Conservation (phyloP, 1,140 invertebrate species). For the Euglossa dilemma region DNA sequence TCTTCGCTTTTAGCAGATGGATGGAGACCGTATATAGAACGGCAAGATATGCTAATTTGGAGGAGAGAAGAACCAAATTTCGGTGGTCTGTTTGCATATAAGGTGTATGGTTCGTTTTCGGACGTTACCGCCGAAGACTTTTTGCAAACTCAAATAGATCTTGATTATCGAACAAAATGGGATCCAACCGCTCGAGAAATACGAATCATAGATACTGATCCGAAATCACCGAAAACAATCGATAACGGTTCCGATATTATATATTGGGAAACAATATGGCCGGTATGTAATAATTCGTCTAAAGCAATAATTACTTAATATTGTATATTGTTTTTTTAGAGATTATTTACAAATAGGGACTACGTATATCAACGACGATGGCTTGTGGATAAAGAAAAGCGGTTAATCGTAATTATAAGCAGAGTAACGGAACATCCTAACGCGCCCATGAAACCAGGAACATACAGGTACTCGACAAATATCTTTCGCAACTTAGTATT, state of each 20-base stretch:
- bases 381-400: constrained; percentile 83
- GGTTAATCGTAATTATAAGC: constrained; percentile 85
- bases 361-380: constrained; percentile 92
- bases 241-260: constrained; percentile 87
- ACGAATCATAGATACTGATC: constrained; percentile 87
- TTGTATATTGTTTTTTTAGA: constrained; percentile 80
- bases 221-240: constrained; percentile 71
- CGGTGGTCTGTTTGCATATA: constrained; percentile 89
- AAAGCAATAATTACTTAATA: not conserved
- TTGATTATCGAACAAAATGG: constrained; percentile 90
- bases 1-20: constrained; percentile 78
- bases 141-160: constrained; percentile 91
- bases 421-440: constrained; percentile 85
- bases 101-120: constrained; percentile 92
- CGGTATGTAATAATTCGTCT: constrained; percentile 70
- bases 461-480: constrained; percentile 80
- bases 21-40: constrained; percentile 91
- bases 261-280: constrained; percentile 95
- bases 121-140: constrained; percentile 92
- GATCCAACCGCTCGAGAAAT: constrained; percentile 90
- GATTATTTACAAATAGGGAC: constrained; percentile 92
- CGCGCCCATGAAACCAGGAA: constrained; percentile 83
- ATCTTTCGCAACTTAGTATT: not conserved
- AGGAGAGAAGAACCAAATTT: constrained; percentile 86
- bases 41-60: constrained; percentile 92